phyloP scores from a whole-genome alignment of 2,888 invertebrate species.

The Aleiodes alternator region DNA sequence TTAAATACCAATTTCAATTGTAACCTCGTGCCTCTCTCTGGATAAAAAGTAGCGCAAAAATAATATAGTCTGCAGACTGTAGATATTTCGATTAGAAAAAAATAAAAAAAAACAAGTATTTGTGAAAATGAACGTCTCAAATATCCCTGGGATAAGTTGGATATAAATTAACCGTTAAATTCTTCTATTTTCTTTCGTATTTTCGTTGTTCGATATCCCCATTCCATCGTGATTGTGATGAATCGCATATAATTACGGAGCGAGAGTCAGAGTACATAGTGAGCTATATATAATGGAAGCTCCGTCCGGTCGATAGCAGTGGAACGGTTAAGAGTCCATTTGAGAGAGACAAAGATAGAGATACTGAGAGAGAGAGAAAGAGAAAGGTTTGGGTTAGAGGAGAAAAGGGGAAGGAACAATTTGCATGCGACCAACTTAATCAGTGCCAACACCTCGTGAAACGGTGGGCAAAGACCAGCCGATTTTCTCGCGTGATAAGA shows the following conservation, averaged over 20 bases:
- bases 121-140: not conserved
- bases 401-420: constrained; percentile 62
- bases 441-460: constrained; percentile 69
- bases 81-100: constrained; percentile 2
- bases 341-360: constrained; percentile 19
- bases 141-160: constrained; percentile 4
- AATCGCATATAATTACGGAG: constrained; percentile 33
- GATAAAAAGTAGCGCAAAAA: not conserved
- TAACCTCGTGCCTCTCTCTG: not conserved
- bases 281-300: constrained; percentile 33
- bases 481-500: constrained; percentile 45
- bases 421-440: constrained; percentile 73
- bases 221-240: constrained; percentile 19
- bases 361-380: not conserved
- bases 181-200: constrained; percentile 20
- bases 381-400: constrained; percentile 55
- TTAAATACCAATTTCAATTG: constrained; percentile 32
- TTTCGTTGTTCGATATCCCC: constrained; percentile 30
- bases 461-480: constrained; percentile 37
- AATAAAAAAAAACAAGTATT: not conserved
- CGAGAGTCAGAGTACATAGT: constrained; percentile 23
- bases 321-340: constrained; percentile 18
- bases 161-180: constrained; percentile 20
- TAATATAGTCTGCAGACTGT: not conserved
- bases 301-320: constrained; percentile 29